These are phyloP conservation scores for Drosophila macrospina DNA, from an alignment of 2,888 invertebrate species.

Conservation along the genomic window DNA sequence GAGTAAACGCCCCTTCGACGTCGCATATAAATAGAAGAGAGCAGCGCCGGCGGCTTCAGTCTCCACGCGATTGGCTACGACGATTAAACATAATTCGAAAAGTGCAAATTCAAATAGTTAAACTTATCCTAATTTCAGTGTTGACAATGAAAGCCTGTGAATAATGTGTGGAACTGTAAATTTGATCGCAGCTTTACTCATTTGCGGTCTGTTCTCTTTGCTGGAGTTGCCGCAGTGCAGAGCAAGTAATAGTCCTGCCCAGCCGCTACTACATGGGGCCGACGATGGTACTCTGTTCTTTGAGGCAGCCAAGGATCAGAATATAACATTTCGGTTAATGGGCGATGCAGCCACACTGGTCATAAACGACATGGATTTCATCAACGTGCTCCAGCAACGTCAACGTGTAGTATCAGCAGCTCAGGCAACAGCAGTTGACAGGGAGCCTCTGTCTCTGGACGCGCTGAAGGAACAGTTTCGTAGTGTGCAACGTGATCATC, in stretches of 20 bases:
- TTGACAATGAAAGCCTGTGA: constrained; percentile 31
- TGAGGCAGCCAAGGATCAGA: constrained; percentile 90
- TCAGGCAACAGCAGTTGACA: constrained; percentile 5
- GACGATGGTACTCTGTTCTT: constrained; percentile 92
- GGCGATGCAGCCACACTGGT: constrained; percentile 89
- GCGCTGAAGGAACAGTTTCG: constrained; percentile 61
- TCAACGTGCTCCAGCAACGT: constrained; percentile 75
- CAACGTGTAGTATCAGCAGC: constrained; percentile 23
- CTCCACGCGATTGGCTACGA: background rate
- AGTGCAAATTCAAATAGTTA: background rate
- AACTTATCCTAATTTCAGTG: background rate
- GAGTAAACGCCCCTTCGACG: constrained; percentile 8
- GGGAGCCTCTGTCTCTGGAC: constrained; percentile 45
- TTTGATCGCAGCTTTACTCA: background rate
- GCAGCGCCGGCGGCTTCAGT: background rate
- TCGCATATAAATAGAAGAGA: background rate
- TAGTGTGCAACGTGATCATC: constrained; percentile 59
- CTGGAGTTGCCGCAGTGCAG: constrained; percentile 8
- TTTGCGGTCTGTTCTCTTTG: constrained; percentile 20
- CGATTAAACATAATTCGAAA: background rate
- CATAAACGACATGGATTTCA: constrained; percentile 90
- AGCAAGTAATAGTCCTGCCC: background rate
- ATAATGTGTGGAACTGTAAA: constrained; percentile 32
- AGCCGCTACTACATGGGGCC: constrained; percentile 42
- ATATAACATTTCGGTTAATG: constrained; percentile 90